Evolutionary conservation across 2,113 vertebrate species (phyloP), one percentile per base, ranked within the genome.

Genomic region (Mastomys coucha): DNA sequence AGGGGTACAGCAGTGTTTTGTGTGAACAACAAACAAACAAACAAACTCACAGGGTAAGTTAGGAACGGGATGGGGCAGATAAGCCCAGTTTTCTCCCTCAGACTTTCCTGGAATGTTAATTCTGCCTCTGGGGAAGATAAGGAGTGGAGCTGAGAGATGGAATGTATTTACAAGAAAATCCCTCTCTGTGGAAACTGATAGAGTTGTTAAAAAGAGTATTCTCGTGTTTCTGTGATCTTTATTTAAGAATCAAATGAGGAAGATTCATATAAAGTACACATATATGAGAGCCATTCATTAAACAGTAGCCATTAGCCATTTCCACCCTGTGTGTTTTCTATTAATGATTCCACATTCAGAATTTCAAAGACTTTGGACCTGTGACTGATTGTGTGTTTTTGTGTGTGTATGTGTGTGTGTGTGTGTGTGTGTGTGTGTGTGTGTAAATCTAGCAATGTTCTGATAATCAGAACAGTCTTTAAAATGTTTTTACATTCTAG

Each of bases 231-330:
- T 56, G 56, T 92, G 88, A 42, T 36, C 39, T 91, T 86, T 82
- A 13, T n/a, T 86, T 88, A 31, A 92, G 85, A 82, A 88, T 85
- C 36, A 63, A 88, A 85, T 67, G 65, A 94, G 63, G 56, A 58
- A 70, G 58, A 60, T 78, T 45, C 22, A 31, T 39, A 51, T 11
- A 19, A 56, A 70, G 39, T 28, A 0, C 8, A 60, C 53, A 65
- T 17, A 45, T 11, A 1, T 24, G 31, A n/a, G 12, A 63, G 67
- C 33, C 20, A 1, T 58, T 58, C n/a, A 72, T 28, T 69, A 85
- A 80, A 11, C 70, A 53, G 14, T 75, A 31, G 42, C 14, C 92
- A 1, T 87, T 75, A 31, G 42, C 14, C 92, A 1, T 89, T 93
- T 28, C 33, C 19, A 26, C 20, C 45, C 10, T 53, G 2, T 28